A percentile compares a stretch with the other conserved stretches of the same genome.
phyloP scores from a whole-genome alignment of 1,140 invertebrate species.

The Monomorium pharaonis region DNA sequence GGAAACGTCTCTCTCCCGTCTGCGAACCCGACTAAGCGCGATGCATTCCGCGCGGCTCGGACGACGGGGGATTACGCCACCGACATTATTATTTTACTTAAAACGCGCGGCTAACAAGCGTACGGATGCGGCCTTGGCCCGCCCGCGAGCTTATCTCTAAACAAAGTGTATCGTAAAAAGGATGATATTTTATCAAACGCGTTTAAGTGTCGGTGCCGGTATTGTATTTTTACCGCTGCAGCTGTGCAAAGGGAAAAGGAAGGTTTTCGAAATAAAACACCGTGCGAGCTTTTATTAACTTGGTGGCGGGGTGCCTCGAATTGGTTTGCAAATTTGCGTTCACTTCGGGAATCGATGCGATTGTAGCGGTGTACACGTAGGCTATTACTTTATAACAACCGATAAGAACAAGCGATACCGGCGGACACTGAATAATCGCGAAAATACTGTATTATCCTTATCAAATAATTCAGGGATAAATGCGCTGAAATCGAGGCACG shows the following conservation, averaged over 20 bases:
- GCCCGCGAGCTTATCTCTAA: constrained; percentile 18
- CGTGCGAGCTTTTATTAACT: background rate
- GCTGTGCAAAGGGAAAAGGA: background rate
- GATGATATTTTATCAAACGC: constrained; percentile 34
- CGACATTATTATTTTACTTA: constrained; percentile 43
- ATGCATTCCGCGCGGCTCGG: background rate
- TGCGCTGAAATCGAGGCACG: constrained; percentile 17
- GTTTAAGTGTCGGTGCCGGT: background rate
- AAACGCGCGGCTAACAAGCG: constrained; percentile 39
- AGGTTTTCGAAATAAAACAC: background rate
- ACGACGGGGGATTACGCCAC: constrained; percentile 6
- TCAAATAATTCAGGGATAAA: constrained; percentile 40
- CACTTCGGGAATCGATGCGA: constrained; percentile 35
- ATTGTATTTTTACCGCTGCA: background rate
- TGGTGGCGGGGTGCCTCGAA: background rate
- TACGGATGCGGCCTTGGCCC: background rate
- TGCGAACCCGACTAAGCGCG: background rate
- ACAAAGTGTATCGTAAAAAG: constrained; percentile 30
- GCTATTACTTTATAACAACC: background rate
- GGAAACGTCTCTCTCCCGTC: constrained; percentile 25
- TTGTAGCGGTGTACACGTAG: constrained; percentile 26
- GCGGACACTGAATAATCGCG: constrained; percentile 35
- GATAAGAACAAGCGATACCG: constrained; percentile 23
- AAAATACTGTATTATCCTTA: constrained; percentile 46
- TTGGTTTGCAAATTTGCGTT: background rate